phyloP scores from a whole-genome alignment of 2,113 vertebrate genomes.

The Barbus barbus region DNA sequence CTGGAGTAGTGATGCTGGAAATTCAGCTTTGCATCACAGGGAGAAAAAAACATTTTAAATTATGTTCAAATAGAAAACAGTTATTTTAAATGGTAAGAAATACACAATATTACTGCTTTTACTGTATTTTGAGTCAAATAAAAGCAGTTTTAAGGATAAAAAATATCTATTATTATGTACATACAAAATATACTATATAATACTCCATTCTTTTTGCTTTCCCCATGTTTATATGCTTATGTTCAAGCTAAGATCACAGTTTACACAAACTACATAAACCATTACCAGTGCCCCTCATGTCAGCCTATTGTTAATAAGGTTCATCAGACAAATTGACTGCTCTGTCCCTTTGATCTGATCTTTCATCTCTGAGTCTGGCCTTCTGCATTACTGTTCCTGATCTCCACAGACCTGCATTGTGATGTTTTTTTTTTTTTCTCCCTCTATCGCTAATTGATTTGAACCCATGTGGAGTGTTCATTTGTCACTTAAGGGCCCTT shows the following conservation, averaged over 20 bases:
- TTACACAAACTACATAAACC: constrained; percentile 2
- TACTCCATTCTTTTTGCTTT: not conserved
- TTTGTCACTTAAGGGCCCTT: constrained; percentile 37
- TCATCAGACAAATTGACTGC: constrained; percentile 49
- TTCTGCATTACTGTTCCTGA: constrained; percentile 33
- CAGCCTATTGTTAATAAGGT: constrained; percentile 33
- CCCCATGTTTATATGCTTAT: not conserved
- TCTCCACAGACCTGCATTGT: constrained; percentile 17
- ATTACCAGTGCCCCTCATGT: constrained; percentile 26
- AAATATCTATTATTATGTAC: too few species aligned
- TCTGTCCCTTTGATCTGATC: constrained; percentile 48
- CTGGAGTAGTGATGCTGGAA: not conserved
- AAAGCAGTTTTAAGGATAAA: not conserved
- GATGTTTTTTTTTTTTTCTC: not conserved
- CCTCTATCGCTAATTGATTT: constrained; percentile 47
- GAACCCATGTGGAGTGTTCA: constrained; percentile 36
- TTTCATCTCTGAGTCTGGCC: constrained; percentile 40
- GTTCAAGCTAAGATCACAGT: not conserved
- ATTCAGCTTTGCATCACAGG: not conserved
- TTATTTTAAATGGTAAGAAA: not conserved
- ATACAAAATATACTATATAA: not conserved
- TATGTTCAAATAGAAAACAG: not conserved
- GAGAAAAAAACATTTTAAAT: not conserved
- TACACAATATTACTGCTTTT: not conserved
- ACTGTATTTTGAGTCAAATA: not conserved